These are phyloP conservation scores for Prunella fulvescens DNA, from an alignment of 2,113 vertebrate species.

Conservation along the genomic window DNA sequence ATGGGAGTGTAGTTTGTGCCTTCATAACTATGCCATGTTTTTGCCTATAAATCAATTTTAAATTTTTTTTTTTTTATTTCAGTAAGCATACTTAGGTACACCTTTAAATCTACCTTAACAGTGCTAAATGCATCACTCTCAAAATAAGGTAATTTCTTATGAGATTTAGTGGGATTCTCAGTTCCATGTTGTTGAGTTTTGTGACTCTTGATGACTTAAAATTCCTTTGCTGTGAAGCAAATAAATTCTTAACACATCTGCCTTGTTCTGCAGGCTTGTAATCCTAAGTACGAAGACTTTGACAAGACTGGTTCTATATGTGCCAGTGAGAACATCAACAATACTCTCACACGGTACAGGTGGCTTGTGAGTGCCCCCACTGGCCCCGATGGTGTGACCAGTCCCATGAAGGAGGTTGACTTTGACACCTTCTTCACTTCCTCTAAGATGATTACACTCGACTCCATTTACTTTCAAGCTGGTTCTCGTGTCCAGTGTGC, in stretches of 20 bases:
- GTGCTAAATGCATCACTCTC: neutral
- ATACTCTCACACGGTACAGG: constrained; percentile 88
- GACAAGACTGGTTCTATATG: constrained; percentile 92
- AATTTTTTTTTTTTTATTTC: neutral
- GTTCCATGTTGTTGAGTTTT: neutral
- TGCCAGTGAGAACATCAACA: constrained; percentile 87
- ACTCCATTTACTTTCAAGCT: constrained; percentile 93
- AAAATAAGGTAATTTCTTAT: neutral
- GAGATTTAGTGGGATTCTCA: neutral
- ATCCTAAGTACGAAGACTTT: constrained; percentile 87
- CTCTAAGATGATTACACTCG: constrained; percentile 89
- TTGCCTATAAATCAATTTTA: neutral
- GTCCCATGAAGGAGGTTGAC: constrained; percentile 91
- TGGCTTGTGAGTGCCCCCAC: constrained; percentile 90
- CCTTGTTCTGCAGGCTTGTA: constrained; percentile 82
- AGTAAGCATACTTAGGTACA: neutral
- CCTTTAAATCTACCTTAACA: neutral
- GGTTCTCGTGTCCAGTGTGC: constrained; percentile 91
- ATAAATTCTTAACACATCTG: neutral
- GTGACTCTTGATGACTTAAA: neutral
- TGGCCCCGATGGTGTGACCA: constrained; percentile 85
- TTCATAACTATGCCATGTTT: neutral
- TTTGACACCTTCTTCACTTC: constrained; percentile 96
- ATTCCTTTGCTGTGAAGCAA: neutral
- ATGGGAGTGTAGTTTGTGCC: neutral